These are phyloP conservation scores for Sebastes miniatus DNA, from an alignment of 2,797 vertebrate genomes.

Conservation along the genomic window DNA sequence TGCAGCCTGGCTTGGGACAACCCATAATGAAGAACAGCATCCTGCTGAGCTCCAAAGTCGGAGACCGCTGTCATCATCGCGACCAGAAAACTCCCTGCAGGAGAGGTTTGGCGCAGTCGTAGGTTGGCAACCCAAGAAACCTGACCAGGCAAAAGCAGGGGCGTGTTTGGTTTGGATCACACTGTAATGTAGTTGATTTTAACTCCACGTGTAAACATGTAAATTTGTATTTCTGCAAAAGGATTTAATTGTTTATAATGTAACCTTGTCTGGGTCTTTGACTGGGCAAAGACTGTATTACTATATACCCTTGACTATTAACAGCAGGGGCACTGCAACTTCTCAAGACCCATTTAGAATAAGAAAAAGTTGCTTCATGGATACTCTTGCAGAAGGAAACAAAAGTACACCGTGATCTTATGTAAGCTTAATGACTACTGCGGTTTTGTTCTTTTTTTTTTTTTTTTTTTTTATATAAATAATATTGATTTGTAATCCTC, in stretches of 20 bases:
- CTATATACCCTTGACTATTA: constrained; percentile 72
- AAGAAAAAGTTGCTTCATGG: constrained; percentile 66
- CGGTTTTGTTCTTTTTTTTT: constrained; percentile 47
- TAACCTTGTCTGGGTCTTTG: constrained; percentile 75
- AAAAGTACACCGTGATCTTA: constrained; percentile 74
- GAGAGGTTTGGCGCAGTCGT: constrained; percentile 42
- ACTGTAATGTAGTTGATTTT: constrained; percentile 81
- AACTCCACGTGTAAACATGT: constrained; percentile 82
- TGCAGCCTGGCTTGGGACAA: constrained; percentile 30
- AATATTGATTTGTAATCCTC: constrained; percentile 62
- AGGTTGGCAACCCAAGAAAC: constrained; percentile 47
- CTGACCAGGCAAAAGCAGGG: constrained; percentile 55
- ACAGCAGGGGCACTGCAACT: constrained; percentile 69
- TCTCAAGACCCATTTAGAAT: constrained; percentile 68
- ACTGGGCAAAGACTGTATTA: constrained; percentile 70
- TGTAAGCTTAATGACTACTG: constrained; percentile 81
- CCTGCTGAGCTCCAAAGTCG: constrained; percentile 32
- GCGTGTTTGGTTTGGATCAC: constrained; percentile 71
- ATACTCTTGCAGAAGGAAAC: constrained; percentile 73
- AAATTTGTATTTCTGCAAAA: constrained; percentile 84
- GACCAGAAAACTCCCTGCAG: constrained; percentile 47
- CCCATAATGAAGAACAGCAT: constrained; percentile 38
- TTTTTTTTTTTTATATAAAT: background rate
- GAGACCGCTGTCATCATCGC: constrained; percentile 31
- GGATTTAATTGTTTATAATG: constrained; percentile 81